Percentiles rank a stretch among this genome's conserved stretches.
Evolutionary conservation across 2,797 vertebrate species (phyloP).

Genomic region (Cichlasoma orientale): DNA sequence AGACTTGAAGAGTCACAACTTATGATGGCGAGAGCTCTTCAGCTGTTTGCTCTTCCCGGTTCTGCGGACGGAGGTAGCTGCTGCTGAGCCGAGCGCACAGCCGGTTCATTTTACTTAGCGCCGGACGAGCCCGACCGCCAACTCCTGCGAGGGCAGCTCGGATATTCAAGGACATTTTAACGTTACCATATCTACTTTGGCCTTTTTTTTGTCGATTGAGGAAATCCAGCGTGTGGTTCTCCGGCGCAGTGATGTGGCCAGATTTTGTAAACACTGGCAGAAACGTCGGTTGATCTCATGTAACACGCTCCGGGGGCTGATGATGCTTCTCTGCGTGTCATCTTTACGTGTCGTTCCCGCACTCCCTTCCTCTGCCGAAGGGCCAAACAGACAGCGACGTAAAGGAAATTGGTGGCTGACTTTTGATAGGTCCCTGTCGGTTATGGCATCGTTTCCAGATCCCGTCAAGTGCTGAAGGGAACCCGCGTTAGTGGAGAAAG

Average conservation of each 20-base stretch:
- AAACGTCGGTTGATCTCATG: slow-evolving; percentile 21
- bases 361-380: slow-evolving; percentile 34
- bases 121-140: slow-evolving; percentile 20
- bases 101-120: neutral
- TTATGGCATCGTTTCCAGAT: slow-evolving; percentile 47
- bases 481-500: neutral
- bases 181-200: slow-evolving; percentile 60
- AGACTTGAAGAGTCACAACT: slow-evolving; percentile 61
- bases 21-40: slow-evolving; percentile 55
- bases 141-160: slow-evolving; percentile 35
- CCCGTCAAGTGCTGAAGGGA: slow-evolving; percentile 27
- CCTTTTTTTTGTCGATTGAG: slow-evolving; percentile 55
- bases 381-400: slow-evolving; percentile 39
- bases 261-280: slow-evolving; percentile 59
- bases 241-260: slow-evolving; percentile 43
- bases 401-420: slow-evolving; percentile 47
- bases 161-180: slow-evolving; percentile 74
- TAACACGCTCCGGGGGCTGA: slow-evolving; percentile 10
- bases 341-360: slow-evolving; percentile 43
- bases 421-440: slow-evolving; percentile 29
- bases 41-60: slow-evolving; percentile 18
- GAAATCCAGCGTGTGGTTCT: slow-evolving; percentile 48
- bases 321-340: slow-evolving; percentile 51
- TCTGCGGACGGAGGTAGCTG: slow-evolving; percentile 20
- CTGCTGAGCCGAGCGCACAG: slow-evolving; percentile 11